Evolutionary conservation across 2,113 vertebrate species (phyloP).

Genomic region (Lepisosteus osseus): DNA sequence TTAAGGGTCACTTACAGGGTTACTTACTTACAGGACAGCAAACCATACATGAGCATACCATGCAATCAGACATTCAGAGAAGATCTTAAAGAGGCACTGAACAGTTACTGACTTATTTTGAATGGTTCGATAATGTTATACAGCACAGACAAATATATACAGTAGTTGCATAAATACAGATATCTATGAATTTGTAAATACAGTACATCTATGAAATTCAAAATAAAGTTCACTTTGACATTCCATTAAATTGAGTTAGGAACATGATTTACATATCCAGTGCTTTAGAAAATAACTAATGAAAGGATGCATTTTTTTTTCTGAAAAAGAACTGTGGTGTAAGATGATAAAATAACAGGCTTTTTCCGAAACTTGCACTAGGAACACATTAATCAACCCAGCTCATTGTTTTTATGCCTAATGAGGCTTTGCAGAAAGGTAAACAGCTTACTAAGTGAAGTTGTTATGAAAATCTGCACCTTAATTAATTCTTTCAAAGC

Average conservation of each 20-base stretch:
- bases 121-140: too few relatives aligned
- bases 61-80: too few relatives aligned
- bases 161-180: too few relatives aligned
- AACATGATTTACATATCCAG: slow-evolving; percentile 1
- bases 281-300: slow-evolving; percentile 7
- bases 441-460: slow-evolving; percentile 73
- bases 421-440: slow-evolving; percentile 73
- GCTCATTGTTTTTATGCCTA: slow-evolving; percentile 74
- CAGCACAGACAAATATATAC: too few relatives aligned
- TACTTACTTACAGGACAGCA: too few relatives aligned
- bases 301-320: not conserved
- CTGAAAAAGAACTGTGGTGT: not conserved
- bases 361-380: slow-evolving; percentile 53
- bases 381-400: slow-evolving; percentile 77
- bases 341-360: not conserved
- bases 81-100: too few relatives aligned
- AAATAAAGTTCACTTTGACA: not conserved
- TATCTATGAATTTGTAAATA: too few relatives aligned
- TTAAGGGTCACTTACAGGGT: too few relatives aligned
- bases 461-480: slow-evolving; percentile 1
- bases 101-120: too few relatives aligned
- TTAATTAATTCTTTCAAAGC: slow-evolving; percentile 1
- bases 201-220: too few relatives aligned
- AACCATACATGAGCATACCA: too few relatives aligned
- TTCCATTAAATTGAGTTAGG: not conserved